A percentile compares a stretch with the other conserved stretches of the same genome.
These are phyloP conservation scores for Thalpophila matura DNA, from an alignment of 2,888 invertebrate genomes.

Conservation along the genomic window DNA sequence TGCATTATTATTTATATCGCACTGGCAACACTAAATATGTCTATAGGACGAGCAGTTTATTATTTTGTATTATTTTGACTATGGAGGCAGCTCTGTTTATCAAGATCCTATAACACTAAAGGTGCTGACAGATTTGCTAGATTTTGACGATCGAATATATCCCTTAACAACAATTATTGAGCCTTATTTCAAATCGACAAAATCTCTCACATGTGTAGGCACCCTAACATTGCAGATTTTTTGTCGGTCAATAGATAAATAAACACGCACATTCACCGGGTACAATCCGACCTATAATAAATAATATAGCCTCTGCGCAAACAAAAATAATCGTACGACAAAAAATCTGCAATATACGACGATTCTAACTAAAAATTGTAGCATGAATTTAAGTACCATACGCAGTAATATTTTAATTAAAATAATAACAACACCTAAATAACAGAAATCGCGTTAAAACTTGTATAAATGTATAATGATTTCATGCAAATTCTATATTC, in stretches of 20 bases:
- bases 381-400: constrained; percentile 51
- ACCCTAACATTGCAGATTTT: constrained; percentile 29
- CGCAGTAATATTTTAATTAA: constrained; percentile 26
- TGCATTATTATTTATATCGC: background rate
- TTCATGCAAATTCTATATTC: constrained; percentile 14
- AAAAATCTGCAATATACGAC: constrained; percentile 38
- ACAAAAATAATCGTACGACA: background rate
- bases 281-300: constrained; percentile 41
- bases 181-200: background rate
- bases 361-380: constrained; percentile 18
- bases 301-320: constrained; percentile 46
- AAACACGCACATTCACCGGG: constrained; percentile 23
- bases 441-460: constrained; percentile 39
- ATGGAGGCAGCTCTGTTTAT: constrained; percentile 58
- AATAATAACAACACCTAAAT: constrained; percentile 50
- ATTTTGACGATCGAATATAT: constrained; percentile 1
- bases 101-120: constrained; percentile 37
- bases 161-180: background rate
- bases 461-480: constrained; percentile 42
- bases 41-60: constrained; percentile 29
- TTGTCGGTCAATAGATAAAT: background rate
- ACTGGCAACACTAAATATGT: constrained; percentile 35
- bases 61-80: constrained; percentile 20
- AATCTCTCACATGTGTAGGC: constrained; percentile 4
- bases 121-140: background rate